Evolutionary conservation across 2,888 invertebrate species (phyloP).

Genomic region (Trichopria drosophilae): DNA sequence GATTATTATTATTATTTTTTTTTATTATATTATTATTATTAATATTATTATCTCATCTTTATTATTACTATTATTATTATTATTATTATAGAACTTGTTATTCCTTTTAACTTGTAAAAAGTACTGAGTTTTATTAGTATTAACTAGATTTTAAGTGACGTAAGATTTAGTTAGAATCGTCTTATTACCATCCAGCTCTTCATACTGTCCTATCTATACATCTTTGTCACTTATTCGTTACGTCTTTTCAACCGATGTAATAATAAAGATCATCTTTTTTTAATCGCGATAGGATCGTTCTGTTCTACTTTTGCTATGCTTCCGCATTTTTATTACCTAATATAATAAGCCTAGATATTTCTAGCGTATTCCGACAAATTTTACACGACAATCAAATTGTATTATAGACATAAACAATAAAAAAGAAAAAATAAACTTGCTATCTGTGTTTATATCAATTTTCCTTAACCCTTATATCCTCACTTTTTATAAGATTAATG

Average conservation of each 20-base stretch:
- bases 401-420: slow-evolving; percentile 51
- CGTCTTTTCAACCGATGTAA: slow-evolving; percentile 57
- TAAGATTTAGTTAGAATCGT: slow-evolving; percentile 47
- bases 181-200: slow-evolving; percentile 42
- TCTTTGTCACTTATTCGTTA: slow-evolving; percentile 57
- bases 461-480: too few relatives aligned
- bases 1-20: slow-evolving; percentile 34
- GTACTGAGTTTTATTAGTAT: slow-evolving; percentile 59
- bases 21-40: too few relatives aligned
- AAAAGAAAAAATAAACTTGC: slow-evolving; percentile 39
- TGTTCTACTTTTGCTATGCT: slow-evolving; percentile 50
- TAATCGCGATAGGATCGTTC: slow-evolving; percentile 52
- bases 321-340: slow-evolving; percentile 45
- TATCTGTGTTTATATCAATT: too few relatives aligned
- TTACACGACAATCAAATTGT: slow-evolving; percentile 52
- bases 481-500: too few relatives aligned
- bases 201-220: slow-evolving; percentile 42
- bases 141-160: slow-evolving; percentile 51
- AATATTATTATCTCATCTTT: slow-evolving; percentile 27
- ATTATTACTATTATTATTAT: slow-evolving; percentile 35
- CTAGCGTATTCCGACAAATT: slow-evolving; percentile 48
- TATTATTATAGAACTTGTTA: slow-evolving; percentile 56
- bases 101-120: slow-evolving; percentile 58
- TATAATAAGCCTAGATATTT: slow-evolving; percentile 47
- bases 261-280: slow-evolving; percentile 56